These are phyloP conservation scores for Cantharis rufa DNA, from an alignment of 2,888 invertebrate genomes.

Conservation along the genomic window DNA sequence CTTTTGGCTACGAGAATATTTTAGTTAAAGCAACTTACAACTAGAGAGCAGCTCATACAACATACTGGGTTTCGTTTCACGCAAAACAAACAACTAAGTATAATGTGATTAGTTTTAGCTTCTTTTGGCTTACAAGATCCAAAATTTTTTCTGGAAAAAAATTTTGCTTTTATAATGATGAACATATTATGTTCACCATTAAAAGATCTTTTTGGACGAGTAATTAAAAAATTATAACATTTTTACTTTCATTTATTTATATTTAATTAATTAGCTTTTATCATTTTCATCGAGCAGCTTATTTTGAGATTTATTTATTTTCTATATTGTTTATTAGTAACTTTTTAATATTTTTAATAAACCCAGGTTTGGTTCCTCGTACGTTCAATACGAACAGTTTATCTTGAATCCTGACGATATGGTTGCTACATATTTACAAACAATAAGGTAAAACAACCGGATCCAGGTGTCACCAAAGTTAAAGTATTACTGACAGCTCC, in stretches of 20 bases:
- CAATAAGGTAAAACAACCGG: conserved; percentile 41
- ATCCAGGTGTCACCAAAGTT: conserved; percentile 47
- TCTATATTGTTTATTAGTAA: too few species aligned
- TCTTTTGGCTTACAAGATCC: too few species aligned
- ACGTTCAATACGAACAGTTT: background rate
- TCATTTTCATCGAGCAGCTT: too few species aligned
- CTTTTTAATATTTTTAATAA: too few species aligned
- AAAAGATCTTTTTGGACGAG: too few species aligned
- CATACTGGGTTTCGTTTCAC: background rate
- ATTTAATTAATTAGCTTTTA: background rate
- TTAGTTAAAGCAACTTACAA: background rate
- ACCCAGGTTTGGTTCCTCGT: too few species aligned
- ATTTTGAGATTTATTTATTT: too few species aligned
- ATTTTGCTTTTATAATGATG: too few species aligned
- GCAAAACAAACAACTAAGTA: too few species aligned
- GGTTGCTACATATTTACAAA: conserved; percentile 46
- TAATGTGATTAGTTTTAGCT: too few species aligned
- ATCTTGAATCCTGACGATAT: background rate
- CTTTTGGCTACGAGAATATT: background rate
- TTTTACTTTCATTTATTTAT: background rate
- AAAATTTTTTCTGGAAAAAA: too few species aligned
- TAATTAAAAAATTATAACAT: background rate
- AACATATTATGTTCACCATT: too few species aligned
- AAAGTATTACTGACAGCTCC: conserved; percentile 44
- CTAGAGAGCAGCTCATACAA: background rate